phyloP scores from a whole-genome alignment of 2,797 vertebrate species.

The Cygnus olor region DNA sequence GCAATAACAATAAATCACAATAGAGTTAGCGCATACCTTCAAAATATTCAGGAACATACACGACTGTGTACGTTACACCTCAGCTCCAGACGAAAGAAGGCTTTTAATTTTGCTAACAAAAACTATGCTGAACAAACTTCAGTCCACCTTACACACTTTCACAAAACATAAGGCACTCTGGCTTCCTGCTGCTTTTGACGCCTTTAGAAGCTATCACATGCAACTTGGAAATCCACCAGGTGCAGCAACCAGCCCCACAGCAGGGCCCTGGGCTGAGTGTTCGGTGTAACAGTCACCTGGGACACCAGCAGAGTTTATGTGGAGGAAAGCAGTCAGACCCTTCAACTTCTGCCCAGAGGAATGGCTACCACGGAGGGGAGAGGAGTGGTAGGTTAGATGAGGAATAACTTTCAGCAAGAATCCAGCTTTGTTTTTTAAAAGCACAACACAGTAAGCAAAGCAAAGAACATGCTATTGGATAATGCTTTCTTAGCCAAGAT shows the following conservation, averaged over 20 bases:
- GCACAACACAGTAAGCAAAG: background rate
- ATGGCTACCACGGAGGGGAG: background rate
- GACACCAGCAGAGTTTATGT: background rate
- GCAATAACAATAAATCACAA: accelerated
- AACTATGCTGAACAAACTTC: background rate
- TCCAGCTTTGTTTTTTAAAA: background rate
- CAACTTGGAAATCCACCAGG: background rate
- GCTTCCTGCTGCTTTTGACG: background rate
- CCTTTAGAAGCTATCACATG: background rate
- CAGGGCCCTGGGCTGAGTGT: background rate
- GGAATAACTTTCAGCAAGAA: background rate
- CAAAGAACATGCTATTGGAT: background rate
- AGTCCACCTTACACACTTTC: no score
- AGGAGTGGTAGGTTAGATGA: background rate
- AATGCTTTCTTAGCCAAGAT: background rate
- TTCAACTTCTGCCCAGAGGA: background rate
- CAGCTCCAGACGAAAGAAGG: background rate
- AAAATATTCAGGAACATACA: background rate
- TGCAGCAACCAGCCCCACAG: background rate
- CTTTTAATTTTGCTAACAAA: background rate
- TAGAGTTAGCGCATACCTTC: accelerated
- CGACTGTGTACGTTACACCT: no score
- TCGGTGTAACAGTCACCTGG: background rate
- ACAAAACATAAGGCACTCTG: background rate
- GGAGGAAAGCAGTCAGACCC: no score